Evolutionary conservation across 1,140 invertebrate genomes (phyloP), one percentile per base, ranked within the genome.

Genomic region (Latrodectus geometricus): DNA sequence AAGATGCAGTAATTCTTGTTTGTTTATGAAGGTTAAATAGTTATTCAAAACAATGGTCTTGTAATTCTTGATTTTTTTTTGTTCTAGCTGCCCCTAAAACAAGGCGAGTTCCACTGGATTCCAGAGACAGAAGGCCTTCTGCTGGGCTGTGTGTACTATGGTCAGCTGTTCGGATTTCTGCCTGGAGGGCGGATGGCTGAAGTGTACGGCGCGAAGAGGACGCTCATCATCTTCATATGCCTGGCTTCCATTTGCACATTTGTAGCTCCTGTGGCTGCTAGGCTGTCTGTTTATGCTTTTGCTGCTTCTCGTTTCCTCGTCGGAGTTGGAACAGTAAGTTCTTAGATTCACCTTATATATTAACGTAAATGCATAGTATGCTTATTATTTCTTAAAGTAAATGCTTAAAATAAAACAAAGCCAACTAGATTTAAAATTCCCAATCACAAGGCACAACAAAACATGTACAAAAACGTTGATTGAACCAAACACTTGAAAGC

Each of bases 111-210:
- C 54, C 74, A 88, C 20, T 89, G 89, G 89, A 74, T 77, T 75
- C 81, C 88, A 12, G 88, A 83, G n/a, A 87, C 83, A 3, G 89
- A 89, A 70, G 88, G 88, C 9, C 12, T 96, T 82, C 95, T 97
- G 87, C 91, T 97, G 69, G 95, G 94, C 48, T 94, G 95, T n/a
- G 97, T 97, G 90, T 97, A 97, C 90, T 96, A 94, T 94, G 96
- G 96, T 4, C 97, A 97, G 89, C 92, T 96, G 74, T 91, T 96
- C 0, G 95, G 95, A 0, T 94, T 97, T 91, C 92, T 97, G 68
- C 96, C 96, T 0, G 95, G 95, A 52, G 96, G 95, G 0, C 92
- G 95, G 76, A 91, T 97, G 75, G 94, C 95, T 0, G 96, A 97
- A 91, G 90, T 94, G 52, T 93, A 95, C 88, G 96, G 95, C 8